Conservation (phyloP, 2,113 vertebrate genomes). For the Smithornis capensis region DNA sequence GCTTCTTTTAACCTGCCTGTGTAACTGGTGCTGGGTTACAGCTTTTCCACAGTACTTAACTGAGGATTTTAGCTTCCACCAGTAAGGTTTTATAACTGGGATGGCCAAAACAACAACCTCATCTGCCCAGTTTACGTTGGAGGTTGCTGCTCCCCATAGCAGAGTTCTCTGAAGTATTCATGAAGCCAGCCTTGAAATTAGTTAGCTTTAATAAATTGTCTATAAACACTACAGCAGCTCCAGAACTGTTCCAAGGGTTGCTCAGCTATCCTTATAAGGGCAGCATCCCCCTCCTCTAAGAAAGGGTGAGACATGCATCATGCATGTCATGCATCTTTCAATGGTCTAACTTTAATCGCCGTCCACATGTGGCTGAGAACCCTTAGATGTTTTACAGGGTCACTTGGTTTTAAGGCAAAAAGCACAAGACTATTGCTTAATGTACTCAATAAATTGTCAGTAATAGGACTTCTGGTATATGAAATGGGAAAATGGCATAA, state of each 20-base stretch:
- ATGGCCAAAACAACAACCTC: neutral
- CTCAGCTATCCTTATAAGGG: neutral
- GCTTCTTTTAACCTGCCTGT: neutral
- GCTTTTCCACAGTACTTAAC: neutral
- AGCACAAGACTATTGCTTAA: neutral
- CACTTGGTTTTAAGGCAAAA: conserved; percentile 29
- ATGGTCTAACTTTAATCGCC: neutral
- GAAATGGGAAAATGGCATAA: neutral
- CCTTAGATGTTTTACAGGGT: conserved; percentile 17
- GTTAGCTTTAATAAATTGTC: neutral
- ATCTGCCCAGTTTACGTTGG: neutral
- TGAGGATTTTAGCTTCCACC: neutral
- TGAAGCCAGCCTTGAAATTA: neutral
- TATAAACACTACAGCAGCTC: neutral
- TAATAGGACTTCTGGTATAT: neutral
- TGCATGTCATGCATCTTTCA: neutral
- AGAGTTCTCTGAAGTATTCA: neutral
- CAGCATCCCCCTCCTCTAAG: neutral
- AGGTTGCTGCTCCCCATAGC: neutral
- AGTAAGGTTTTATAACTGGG: neutral
- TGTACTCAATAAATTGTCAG: conserved; percentile 6
- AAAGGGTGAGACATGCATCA: neutral
- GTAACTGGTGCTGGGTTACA: neutral
- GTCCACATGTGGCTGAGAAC: neutral
- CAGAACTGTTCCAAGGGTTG: neutral